Evolutionary conservation across 2,113 vertebrate genomes (phyloP).

Genomic region (Mesocricetus auratus): DNA sequence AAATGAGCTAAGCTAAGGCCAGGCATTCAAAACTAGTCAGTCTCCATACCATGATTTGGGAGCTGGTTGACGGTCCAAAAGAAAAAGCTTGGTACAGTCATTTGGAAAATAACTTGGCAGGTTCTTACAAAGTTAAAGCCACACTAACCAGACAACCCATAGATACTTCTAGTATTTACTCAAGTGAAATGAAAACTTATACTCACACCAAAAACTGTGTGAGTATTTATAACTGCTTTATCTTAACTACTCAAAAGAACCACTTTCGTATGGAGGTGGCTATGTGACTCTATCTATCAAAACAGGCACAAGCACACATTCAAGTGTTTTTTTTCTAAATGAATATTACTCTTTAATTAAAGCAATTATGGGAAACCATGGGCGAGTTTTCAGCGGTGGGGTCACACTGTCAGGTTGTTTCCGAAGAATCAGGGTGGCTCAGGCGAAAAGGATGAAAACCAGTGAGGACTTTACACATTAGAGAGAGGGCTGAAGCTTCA

Average conservation of each 20-base stretch:
- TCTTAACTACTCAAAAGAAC: conserved; percentile 17
- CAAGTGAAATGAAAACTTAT: background rate
- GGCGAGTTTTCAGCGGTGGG: background rate
- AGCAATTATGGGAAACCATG: background rate
- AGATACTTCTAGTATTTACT: background rate
- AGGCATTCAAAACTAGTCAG: no score
- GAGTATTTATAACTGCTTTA: conserved; percentile 15
- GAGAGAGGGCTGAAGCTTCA: background rate
- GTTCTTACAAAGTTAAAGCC: conserved; percentile 6
- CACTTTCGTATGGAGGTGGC: background rate
- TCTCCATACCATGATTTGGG: no score
- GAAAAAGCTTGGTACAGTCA: no score
- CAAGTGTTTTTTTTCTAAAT: background rate
- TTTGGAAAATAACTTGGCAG: background rate
- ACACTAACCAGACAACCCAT: background rate
- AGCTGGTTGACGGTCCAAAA: no score
- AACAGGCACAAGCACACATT: background rate
- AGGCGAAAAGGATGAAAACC: no score
- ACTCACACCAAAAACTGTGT: background rate
- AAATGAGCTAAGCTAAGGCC: no score
- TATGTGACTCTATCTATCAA: background rate
- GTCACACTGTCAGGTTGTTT: background rate
- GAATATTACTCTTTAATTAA: conserved; percentile 14
- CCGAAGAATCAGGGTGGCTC: background rate
- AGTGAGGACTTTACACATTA: accelerated